These are phyloP conservation scores for Beaufortia kweichowensis DNA, from an alignment of 2,113 vertebrate genomes.

Conservation along the genomic window DNA sequence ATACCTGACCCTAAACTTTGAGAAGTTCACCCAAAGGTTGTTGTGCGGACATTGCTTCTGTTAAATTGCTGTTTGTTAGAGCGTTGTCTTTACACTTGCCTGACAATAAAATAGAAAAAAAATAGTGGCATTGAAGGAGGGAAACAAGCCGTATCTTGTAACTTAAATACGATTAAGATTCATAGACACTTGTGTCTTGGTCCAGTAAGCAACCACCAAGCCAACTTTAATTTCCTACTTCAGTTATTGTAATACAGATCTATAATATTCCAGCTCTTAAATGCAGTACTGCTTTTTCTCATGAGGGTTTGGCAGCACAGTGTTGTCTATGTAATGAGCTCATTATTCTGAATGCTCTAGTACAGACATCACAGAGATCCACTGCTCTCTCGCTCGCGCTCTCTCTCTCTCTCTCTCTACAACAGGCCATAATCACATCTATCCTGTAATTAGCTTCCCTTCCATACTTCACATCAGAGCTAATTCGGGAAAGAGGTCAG, in stretches of 20 bases:
- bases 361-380: constrained; percentile 17
- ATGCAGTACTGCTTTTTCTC: neutral
- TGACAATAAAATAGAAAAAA: too few relatives aligned
- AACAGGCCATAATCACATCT: constrained; percentile 40
- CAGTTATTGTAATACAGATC: constrained; percentile 7
- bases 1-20: neutral
- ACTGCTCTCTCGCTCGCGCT: neutral
- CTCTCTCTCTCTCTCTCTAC: neutral
- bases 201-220: too few relatives aligned
- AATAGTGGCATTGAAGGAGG: too few relatives aligned
- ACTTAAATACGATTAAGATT: too few relatives aligned
- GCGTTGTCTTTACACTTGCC: too few relatives aligned
- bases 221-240: neutral
- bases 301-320: neutral
- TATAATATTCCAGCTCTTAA: constrained; percentile 19
- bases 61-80: too few relatives aligned
- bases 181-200: too few relatives aligned
- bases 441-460: constrained; percentile 47
- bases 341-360: constrained; percentile 17
- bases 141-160: too few relatives aligned
- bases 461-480: constrained; percentile 11
- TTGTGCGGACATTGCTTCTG: too few relatives aligned
- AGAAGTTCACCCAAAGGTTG: too few relatives aligned
- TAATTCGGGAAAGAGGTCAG: constrained; percentile 23
- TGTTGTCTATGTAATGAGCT: constrained; percentile 41